These are phyloP conservation scores for Calameuta pallipes DNA, from an alignment of 2,888 invertebrate species.

Conservation along the genomic window DNA sequence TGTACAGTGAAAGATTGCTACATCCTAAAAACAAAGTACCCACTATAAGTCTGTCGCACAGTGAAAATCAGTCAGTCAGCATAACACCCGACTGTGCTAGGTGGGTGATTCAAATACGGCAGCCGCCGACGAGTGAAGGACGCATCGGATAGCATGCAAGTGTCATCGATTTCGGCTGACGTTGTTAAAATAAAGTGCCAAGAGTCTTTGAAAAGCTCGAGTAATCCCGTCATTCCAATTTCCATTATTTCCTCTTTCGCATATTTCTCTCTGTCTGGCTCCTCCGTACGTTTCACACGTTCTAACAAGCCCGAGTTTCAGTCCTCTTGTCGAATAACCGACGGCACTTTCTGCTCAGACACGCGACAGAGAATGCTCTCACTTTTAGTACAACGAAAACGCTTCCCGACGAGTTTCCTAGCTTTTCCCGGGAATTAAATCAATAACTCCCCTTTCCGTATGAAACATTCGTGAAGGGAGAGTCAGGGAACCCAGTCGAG, in stretches of 20 bases:
- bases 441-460: constrained; percentile 58
- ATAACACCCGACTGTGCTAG: neutral
- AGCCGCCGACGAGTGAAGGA: neutral
- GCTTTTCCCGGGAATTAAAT: constrained; percentile 63
- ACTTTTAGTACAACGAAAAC: neutral
- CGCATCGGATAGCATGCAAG: neutral
- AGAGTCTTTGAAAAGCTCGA: neutral
- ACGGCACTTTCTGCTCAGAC: neutral
- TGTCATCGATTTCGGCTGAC: neutral
- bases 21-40: neutral
- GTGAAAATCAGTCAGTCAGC: neutral
- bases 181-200: neutral
- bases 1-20: neutral
- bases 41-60: neutral
- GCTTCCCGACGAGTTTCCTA: constrained; percentile 25
- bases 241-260: neutral
- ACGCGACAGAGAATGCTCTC: neutral
- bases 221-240: neutral
- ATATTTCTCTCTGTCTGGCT: neutral
- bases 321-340: neutral
- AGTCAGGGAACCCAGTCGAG: constrained; percentile 2
- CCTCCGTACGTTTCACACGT: neutral
- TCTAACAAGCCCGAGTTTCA: neutral
- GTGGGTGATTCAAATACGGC: neutral
- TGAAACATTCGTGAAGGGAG: constrained; percentile 46